These are phyloP conservation scores for Nomada fabriciana DNA, from an alignment of 2,888 invertebrate species.

Conservation along the genomic window DNA sequence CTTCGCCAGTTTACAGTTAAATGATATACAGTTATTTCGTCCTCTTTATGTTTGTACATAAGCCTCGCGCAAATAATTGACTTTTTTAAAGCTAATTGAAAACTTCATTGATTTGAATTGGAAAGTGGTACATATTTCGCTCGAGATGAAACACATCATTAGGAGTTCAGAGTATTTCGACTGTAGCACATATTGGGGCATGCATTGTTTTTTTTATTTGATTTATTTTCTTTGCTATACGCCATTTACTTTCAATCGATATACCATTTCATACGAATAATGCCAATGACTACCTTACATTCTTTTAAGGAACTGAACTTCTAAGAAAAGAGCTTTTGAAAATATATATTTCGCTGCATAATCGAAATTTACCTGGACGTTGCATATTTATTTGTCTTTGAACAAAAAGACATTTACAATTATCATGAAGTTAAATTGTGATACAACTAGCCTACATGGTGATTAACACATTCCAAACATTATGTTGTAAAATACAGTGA, in stretches of 20 bases:
- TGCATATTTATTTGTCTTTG: conserved; percentile 14
- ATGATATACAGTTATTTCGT: conserved; percentile 58
- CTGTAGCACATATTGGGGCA: not conserved
- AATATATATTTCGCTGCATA: conserved; percentile 8
- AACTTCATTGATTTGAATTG: conserved; percentile 32
- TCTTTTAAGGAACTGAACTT: conserved; percentile 14
- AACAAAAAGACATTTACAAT: not conserved
- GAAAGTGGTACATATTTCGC: not conserved
- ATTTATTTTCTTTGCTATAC: not conserved
- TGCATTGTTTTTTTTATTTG: not conserved
- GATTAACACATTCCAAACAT: too few relatives aligned
- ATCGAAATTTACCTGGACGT: conserved; percentile 11
- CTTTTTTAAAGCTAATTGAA: conserved; percentile 28
- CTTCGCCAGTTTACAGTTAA: conserved; percentile 57
- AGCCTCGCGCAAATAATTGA: conserved; percentile 34
- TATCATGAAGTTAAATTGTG: not conserved
- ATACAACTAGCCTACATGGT: too few relatives aligned
- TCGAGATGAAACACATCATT: not conserved
- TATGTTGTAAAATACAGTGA: too few relatives aligned
- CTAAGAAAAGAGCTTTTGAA: conserved; percentile 4
- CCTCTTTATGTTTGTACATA: conserved; percentile 46
- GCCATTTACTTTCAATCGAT: not conserved
- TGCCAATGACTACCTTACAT: not conserved
- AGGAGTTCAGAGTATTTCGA: not conserved
- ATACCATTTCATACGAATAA: not conserved